A percentile compares a stretch with the other conserved stretches of the same genome.
phyloP scores from a whole-genome alignment of 2,113 vertebrate genomes.

The Gallinago media region DNA sequence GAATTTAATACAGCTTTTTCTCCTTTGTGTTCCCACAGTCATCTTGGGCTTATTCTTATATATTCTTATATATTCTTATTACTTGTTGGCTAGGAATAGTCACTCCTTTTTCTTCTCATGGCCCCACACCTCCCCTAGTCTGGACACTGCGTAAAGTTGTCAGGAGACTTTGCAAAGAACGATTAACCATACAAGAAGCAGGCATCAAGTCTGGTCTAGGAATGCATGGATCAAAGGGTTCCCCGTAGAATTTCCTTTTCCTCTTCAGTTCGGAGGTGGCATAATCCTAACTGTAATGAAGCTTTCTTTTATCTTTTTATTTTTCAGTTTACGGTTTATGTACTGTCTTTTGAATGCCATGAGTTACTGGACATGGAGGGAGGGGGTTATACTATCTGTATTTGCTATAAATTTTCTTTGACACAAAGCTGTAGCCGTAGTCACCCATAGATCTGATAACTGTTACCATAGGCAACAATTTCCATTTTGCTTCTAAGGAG shows the following conservation, averaged over 20 bases:
- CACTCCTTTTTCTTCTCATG: background rate
- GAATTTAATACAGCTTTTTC: background rate
- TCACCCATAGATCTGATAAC: slow-evolving; percentile 32
- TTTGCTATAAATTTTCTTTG: background rate
- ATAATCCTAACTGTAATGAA: background rate
- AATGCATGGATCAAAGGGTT: background rate
- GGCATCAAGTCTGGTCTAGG: background rate
- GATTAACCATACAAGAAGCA: background rate
- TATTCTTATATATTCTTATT: too few species aligned
- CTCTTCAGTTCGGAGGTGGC: background rate
- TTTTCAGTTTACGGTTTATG: background rate
- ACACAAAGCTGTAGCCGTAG: background rate
- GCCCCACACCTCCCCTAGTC: background rate
- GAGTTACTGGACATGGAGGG: background rate
- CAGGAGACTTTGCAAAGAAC: background rate
- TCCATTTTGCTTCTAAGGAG: background rate
- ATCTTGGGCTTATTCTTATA: background rate
- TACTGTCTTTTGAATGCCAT: background rate
- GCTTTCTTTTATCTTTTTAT: background rate
- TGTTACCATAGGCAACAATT: background rate
- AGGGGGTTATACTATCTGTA: background rate
- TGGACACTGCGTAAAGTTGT: background rate
- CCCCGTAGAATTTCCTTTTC: background rate
- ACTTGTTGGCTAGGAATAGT: background rate
- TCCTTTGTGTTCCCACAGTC: background rate